These are phyloP conservation scores for Pterois miles DNA, from an alignment of 2,797 vertebrate species.

Conservation along the genomic window DNA sequence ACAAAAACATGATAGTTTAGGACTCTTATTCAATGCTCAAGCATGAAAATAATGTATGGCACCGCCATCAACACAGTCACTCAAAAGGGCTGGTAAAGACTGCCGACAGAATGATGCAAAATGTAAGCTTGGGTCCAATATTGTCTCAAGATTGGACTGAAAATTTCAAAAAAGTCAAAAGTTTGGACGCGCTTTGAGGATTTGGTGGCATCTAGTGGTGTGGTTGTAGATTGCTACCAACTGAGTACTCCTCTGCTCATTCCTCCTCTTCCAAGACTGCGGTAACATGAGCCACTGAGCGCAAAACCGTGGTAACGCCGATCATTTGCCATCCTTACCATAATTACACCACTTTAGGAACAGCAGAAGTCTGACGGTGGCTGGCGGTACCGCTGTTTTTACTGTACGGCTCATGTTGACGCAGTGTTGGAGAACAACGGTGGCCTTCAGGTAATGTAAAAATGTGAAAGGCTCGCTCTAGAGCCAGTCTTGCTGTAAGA, in stretches of 20 bases:
- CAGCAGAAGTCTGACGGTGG: too few species aligned
- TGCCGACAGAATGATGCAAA: background rate
- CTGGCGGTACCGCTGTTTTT: too few species aligned
- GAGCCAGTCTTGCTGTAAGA: too few species aligned
- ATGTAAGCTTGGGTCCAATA: background rate
- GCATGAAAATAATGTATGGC: background rate
- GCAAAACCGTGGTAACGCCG: too few species aligned
- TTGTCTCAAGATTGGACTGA: background rate
- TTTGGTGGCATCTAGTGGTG: background rate
- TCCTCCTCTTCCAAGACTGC: too few species aligned
- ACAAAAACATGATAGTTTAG: background rate
- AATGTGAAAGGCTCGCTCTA: too few species aligned
- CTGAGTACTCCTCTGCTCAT: too few species aligned
- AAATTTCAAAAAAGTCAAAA: background rate
- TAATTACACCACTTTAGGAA: accelerated
- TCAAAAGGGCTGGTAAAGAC: background rate
- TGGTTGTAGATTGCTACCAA: too few species aligned
- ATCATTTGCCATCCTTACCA: accelerated
- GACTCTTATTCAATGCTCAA: background rate
- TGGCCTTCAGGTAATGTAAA: too few species aligned
- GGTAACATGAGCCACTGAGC: too few species aligned
- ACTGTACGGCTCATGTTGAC: too few species aligned
- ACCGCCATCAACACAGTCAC: background rate
- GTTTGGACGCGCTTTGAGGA: background rate
- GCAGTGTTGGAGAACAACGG: too few species aligned